Evolutionary conservation across 35 echinoderm and acorn worm genomes (phyloP).

Genomic region (Apostichopus parvimensis): DNA sequence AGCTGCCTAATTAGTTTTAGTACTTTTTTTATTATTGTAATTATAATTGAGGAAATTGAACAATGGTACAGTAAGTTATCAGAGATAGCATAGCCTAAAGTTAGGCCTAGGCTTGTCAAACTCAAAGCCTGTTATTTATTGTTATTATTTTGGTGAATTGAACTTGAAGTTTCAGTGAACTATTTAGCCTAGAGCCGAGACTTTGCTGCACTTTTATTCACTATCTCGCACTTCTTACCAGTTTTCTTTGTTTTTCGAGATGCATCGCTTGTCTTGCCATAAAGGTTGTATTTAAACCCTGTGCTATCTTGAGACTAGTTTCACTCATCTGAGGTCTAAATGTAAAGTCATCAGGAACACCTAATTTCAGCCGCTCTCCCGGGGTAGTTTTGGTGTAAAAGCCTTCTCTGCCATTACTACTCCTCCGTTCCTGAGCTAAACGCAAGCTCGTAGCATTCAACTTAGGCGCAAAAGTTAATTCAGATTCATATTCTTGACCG

Average conservation of each 20-base stretch:
- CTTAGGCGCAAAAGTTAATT: conserved; percentile 84
- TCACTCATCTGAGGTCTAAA: conserved; percentile 95
- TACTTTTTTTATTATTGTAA: too few relatives aligned
- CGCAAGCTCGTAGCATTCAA: conserved; percentile 82
- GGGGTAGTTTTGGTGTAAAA: conserved; percentile 37
- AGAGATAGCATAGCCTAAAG: too few relatives aligned
- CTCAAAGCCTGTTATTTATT: too few relatives aligned
- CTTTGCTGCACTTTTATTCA: too few relatives aligned
- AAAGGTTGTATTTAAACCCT: conserved; percentile 85
- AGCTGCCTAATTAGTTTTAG: too few relatives aligned
- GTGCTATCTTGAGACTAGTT: conserved; percentile 85
- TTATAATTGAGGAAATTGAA: too few relatives aligned
- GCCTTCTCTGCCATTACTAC: conserved; percentile 39
- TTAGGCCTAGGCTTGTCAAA: too few relatives aligned
- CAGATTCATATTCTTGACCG: conserved; percentile 62
- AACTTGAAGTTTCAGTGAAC: too few relatives aligned
- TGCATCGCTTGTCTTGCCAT: conserved; percentile 92
- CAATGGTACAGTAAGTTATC: too few relatives aligned
- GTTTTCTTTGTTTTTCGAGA: conserved; percentile 86
- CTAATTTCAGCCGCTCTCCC: background rate
- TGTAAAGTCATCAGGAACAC: conserved; percentile 67
- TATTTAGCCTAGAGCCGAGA: too few relatives aligned
- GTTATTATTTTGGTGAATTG: too few relatives aligned
- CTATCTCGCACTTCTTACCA: conserved; percentile 55
- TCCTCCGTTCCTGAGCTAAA: conserved; percentile 64